Conservation (phyloP, 2,113 vertebrate genomes). For the Egretta garzetta region DNA sequence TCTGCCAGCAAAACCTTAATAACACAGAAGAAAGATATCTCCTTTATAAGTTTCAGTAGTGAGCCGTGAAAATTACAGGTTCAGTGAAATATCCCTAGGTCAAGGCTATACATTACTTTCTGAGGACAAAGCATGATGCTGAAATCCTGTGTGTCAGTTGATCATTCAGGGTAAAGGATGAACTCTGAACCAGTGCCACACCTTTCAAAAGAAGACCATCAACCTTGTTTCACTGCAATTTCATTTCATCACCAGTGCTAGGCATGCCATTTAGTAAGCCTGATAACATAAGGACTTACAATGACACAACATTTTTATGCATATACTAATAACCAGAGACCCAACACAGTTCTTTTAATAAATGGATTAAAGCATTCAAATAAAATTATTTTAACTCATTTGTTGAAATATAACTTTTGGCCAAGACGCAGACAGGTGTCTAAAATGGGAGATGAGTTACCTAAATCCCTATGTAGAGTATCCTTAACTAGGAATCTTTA, state of each 20-base stretch:
- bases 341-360: not conserved
- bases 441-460: not conserved
- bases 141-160: not conserved
- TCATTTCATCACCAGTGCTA: not conserved
- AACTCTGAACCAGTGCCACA: not conserved
- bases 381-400: not conserved
- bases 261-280: not conserved
- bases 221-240: not conserved
- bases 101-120: not conserved
- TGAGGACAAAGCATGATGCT: not conserved
- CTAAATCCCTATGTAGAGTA: not conserved
- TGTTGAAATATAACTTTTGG: not conserved
- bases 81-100: not conserved
- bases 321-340: not conserved
- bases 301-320: not conserved
- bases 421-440: not conserved
- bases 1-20: not conserved
- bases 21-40: not conserved
- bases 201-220: not conserved
- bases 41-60: not conserved
- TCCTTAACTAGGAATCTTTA: not conserved
- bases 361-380: not conserved
- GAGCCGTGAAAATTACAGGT: not conserved
- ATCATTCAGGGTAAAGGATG: not conserved
- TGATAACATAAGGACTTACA: not conserved